phyloP scores from a whole-genome alignment of 2,113 vertebrate species.

The Dasyornis broadbenti region DNA sequence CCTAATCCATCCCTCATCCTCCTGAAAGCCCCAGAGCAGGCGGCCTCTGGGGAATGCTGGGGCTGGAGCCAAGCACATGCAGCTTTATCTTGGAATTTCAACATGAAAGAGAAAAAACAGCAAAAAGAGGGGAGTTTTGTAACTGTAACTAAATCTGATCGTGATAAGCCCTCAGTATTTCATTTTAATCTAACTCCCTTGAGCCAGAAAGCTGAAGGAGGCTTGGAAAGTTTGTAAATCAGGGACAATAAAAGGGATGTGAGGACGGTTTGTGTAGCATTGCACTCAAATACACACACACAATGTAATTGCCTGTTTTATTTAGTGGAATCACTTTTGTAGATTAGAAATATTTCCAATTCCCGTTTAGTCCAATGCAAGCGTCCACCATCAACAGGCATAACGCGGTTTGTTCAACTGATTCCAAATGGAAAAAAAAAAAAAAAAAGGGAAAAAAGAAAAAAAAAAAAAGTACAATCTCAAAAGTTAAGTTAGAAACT shows the following conservation, averaged over 20 bases:
- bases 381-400: constrained; percentile 80
- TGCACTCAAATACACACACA: constrained; percentile 64
- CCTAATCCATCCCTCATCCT: neutral
- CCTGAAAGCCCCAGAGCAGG: neutral
- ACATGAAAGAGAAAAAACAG: neutral
- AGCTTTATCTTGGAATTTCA: neutral
- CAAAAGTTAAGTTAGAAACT: constrained; percentile 78
- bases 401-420: constrained; percentile 79
- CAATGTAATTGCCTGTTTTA: constrained; percentile 85
- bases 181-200: neutral
- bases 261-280: neutral
- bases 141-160: neutral
- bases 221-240: neutral
- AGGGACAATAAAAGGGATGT: neutral
- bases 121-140: neutral
- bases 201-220: neutral
- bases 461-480: constrained; percentile 78
- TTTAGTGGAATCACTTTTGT: constrained; percentile 86
- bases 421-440: constrained; percentile 64
- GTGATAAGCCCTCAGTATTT: neutral
- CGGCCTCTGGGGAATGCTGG: neutral
- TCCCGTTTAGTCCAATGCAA: constrained; percentile 62
- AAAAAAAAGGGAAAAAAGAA: neutral
- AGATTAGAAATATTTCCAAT: constrained; percentile 82
- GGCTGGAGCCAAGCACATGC: neutral